These are phyloP conservation scores for Steatocranus sp. DNA, from an alignment of 2,797 vertebrate species.

Conservation along the genomic window DNA sequence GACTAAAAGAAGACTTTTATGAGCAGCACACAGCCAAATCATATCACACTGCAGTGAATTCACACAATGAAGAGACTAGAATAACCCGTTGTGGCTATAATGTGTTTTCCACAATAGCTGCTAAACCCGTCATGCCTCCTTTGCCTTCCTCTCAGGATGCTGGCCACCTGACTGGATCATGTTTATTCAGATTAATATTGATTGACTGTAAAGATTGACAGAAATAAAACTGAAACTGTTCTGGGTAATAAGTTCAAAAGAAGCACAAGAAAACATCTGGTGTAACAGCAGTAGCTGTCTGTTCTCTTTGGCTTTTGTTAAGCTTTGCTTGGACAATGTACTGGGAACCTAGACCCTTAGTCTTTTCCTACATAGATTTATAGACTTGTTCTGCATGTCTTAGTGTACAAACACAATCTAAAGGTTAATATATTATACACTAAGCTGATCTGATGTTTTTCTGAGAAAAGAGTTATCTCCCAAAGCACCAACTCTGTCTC, in stretches of 20 bases:
- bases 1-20: constrained; percentile 23
- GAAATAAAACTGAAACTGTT: not conserved
- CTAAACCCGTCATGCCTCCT: constrained; percentile 19
- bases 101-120: constrained; percentile 57
- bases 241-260: not conserved
- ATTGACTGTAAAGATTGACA: not conserved
- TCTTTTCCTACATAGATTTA: not conserved
- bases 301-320: not conserved
- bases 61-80: constrained; percentile 21
- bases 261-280: not conserved
- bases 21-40: constrained; percentile 12
- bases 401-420: not conserved
- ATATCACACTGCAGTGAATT: constrained; percentile 13
- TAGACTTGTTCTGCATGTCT: not conserved
- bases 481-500: not conserved
- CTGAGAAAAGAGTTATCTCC: not conserved
- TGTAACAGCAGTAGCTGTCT: not conserved
- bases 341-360: not conserved
- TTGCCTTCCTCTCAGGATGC: constrained; percentile 28
- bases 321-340: not conserved
- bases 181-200: constrained; percentile 17
- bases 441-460: not conserved
- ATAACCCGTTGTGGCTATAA: constrained; percentile 49
- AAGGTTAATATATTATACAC: not conserved
- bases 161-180: constrained; percentile 8